These are phyloP conservation scores for Gymnocephalus cernua DNA, from an alignment of 2,113 vertebrate genomes.

Conservation along the genomic window DNA sequence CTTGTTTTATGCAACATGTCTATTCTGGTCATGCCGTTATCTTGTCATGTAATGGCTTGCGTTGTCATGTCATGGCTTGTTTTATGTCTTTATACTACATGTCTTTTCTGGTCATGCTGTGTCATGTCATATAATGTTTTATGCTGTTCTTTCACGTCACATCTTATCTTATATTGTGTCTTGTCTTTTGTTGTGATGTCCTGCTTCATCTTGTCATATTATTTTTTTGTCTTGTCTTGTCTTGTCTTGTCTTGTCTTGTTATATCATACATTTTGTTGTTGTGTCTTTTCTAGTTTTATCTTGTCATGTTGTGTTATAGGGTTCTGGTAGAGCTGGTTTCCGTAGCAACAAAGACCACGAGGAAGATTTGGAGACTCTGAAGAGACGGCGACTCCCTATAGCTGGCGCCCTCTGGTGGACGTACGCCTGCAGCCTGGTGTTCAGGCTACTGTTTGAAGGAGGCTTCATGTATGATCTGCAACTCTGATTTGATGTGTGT, in stretches of 20 bases:
- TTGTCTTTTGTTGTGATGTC: background rate
- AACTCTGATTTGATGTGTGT: background rate
- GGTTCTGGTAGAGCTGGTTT: slow-evolving; percentile 43
- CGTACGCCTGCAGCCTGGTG: slow-evolving; percentile 79
- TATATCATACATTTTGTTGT: background rate
- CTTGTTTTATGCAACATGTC: no score
- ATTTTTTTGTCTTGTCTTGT: background rate
- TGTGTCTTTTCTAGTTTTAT: background rate
- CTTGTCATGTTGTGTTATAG: slow-evolving; percentile 9
- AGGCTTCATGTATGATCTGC: slow-evolving; percentile 74
- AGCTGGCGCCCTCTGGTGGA: slow-evolving; percentile 81
- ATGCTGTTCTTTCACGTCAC: background rate
- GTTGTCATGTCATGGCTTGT: background rate
- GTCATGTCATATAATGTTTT: background rate
- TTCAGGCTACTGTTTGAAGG: slow-evolving; percentile 79
- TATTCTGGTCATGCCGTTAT: background rate
- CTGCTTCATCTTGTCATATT: no score
- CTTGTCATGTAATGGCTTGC: background rate
- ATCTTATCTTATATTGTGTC: background rate
- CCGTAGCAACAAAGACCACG: slow-evolving; percentile 55
- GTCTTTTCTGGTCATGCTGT: background rate
- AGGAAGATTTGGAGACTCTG: slow-evolving; percentile 73
- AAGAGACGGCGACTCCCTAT: slow-evolving; percentile 71
- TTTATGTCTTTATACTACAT: background rate
- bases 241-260: background rate